phyloP scores from a whole-genome alignment of 1,140 invertebrate species.

The Phymastichus coffea region DNA sequence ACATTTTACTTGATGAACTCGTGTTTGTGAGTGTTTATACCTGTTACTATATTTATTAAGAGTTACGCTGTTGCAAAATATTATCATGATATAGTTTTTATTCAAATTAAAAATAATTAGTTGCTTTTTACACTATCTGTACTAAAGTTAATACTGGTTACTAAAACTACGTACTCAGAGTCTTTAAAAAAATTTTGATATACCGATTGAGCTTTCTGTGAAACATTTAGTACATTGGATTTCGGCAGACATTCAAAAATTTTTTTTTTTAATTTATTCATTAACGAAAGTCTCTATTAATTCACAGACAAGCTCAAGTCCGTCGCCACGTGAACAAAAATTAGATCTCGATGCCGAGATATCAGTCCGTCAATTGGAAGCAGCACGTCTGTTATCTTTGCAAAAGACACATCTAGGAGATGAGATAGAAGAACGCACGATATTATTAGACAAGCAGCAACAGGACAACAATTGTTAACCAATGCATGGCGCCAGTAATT shows the following conservation, averaged over 20 bases:
- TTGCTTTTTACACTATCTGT: not conserved
- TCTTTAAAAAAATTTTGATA: too few species aligned
- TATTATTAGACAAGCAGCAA: slow-evolving; percentile 42
- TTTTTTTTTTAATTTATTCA: not conserved
- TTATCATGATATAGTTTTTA: not conserved
- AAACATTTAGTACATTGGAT: too few species aligned
- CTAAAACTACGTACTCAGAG: too few species aligned
- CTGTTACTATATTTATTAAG: not conserved
- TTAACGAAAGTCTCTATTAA: not conserved
- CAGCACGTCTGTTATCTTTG: slow-evolving; percentile 29
- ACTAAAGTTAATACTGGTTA: too few species aligned
- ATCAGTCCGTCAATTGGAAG: slow-evolving; percentile 35
- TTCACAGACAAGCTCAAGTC: slow-evolving; percentile 18
- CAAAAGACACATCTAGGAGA: slow-evolving; percentile 26
- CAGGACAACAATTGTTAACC: slow-evolving; percentile 49
- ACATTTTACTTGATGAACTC: not conserved
- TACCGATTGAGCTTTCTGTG: too few species aligned
- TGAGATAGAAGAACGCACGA: slow-evolving; percentile 46
- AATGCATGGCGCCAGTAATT: slow-evolving; percentile 40
- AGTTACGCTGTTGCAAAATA: not conserved
- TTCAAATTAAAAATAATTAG: not conserved
- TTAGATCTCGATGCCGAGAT: slow-evolving; percentile 40
- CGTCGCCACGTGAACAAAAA: slow-evolving; percentile 32
- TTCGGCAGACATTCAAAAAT: not conserved
- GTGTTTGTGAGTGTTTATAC: not conserved